Evolutionary conservation across 2,888 invertebrate species (phyloP).

Genomic region (Rhagium mordax): DNA sequence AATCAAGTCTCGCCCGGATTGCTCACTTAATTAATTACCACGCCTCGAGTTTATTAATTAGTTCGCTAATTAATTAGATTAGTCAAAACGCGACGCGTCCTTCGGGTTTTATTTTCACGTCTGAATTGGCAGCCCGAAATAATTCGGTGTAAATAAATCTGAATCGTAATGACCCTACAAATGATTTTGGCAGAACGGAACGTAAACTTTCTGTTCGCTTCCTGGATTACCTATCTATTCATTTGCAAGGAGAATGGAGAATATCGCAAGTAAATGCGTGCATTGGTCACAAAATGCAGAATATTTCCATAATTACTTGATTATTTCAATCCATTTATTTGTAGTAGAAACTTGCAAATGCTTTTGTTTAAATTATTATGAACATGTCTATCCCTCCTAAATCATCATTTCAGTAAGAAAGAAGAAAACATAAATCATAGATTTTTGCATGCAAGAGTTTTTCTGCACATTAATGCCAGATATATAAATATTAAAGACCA

Average conservation of each 20-base stretch:
- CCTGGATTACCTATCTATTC: not conserved
- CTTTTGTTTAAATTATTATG: too few relatives aligned
- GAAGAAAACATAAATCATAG: too few relatives aligned
- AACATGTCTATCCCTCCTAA: too few relatives aligned
- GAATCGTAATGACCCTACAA: slow-evolving; percentile 6
- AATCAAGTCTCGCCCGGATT: not conserved
- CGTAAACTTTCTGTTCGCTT: not conserved
- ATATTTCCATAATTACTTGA: too few relatives aligned
- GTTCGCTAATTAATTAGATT: too few relatives aligned
- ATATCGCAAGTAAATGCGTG: not conserved
- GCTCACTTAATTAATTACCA: not conserved
- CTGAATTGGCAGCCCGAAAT: not conserved
- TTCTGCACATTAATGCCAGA: too few relatives aligned
- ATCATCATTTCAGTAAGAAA: too few relatives aligned
- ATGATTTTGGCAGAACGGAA: not conserved
- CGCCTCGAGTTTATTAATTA: too few relatives aligned
- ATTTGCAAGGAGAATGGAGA: not conserved
- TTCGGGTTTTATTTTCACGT: not conserved
- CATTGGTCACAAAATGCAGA: not conserved
- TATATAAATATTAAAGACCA: too few relatives aligned
- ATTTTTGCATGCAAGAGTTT: too few relatives aligned
- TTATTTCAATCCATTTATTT: too few relatives aligned
- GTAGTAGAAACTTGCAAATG: too few relatives aligned
- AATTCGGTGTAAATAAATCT: slow-evolving; percentile 3
- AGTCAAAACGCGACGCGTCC: not conserved